Base-by-base conservation (phyloP, 2,113 vertebrate genomes). In the Eleginops maclovinus region DNA sequence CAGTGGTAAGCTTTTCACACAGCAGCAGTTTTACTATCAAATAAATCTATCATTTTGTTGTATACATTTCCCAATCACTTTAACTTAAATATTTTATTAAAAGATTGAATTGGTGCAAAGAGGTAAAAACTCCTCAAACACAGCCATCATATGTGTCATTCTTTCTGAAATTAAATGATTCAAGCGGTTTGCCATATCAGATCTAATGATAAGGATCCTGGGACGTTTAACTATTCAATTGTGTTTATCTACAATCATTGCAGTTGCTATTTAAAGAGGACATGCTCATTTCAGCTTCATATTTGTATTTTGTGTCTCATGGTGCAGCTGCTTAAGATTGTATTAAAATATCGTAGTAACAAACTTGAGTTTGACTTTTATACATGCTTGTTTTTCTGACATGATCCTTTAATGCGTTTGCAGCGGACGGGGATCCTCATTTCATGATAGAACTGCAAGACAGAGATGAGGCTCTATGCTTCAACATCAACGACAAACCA, bases 381-480 rank as follows among this genome's bases (percentile, higher is more conserved):
- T 12, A 15, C 2, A 43, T 21, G 22, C 7, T 46, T 43, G 31
- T 58, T 11, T 49, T 9, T 36, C 28, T 43, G 40, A 73, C 41
- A 41, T 54, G 50, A 36, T 41, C 9, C 5, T 65, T 9, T n/a
- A 16, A 46, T 53, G 12, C 11, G 28, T 44, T 7, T 40, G 24
- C 94, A 98, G 98, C 97, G 93, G 98, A 99, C 62, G 96, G 96
- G 75, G 98, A 99, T 79, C 98, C 98, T 73, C 98, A 99, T 88
- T 99, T 99, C 91, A 94, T 98, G 75, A 95, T 99, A 72, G 92
- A 95, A 4, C 92, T 96, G 12, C 95, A 96, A 41, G 88, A 95
- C 26, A 95, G 92, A 79, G 86, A 94, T 0, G 96, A 98, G 5
- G 91, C 95, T 36, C 81, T 99, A 88, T 99, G 97, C 88, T 98